These are phyloP conservation scores for Ispidina lecontei DNA, from an alignment of 2,797 vertebrate genomes.

Conservation along the genomic window DNA sequence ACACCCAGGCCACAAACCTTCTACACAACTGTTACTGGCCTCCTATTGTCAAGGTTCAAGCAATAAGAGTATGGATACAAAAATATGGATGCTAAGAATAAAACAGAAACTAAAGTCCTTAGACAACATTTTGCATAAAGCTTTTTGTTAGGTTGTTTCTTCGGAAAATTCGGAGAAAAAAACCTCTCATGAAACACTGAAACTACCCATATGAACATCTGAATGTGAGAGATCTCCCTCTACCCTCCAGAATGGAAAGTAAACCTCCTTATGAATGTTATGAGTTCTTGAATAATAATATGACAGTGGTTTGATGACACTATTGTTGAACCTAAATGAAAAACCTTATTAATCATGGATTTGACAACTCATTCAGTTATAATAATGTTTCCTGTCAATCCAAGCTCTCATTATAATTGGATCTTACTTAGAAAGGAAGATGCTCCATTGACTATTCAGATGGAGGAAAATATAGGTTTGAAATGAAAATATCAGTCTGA, in stretches of 20 bases:
- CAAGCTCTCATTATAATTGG: constrained; percentile 71
- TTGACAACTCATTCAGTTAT: constrained; percentile 74
- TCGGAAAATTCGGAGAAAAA: constrained; percentile 14
- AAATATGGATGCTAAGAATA: not conserved
- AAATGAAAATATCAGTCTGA: constrained; percentile 69
- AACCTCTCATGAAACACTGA: constrained; percentile 33
- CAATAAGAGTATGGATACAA: not conserved
- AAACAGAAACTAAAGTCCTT: not conserved
- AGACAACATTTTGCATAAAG: not conserved
- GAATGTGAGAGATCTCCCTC: not conserved
- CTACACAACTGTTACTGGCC: not conserved
- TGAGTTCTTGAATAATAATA: constrained; percentile 65
- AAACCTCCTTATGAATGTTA: not conserved
- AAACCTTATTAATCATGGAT: constrained; percentile 75
- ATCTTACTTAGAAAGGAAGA: constrained; percentile 65
- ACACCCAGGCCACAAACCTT: not conserved
- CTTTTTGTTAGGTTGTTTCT: not conserved
- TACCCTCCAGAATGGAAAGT: not conserved
- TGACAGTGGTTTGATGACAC: constrained; percentile 47
- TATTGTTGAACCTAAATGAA: constrained; percentile 72
- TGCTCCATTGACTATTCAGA: constrained; percentile 75
- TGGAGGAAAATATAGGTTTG: constrained; percentile 67
- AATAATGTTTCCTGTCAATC: constrained; percentile 70
- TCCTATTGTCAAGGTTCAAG: not conserved
- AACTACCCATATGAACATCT: not conserved